Percentiles rank a stretch among this genome's conserved stretches.
These are phyloP conservation scores for Eucriotettix oculatus DNA, from an alignment of 2,888 invertebrate species.

Conservation along the genomic window DNA sequence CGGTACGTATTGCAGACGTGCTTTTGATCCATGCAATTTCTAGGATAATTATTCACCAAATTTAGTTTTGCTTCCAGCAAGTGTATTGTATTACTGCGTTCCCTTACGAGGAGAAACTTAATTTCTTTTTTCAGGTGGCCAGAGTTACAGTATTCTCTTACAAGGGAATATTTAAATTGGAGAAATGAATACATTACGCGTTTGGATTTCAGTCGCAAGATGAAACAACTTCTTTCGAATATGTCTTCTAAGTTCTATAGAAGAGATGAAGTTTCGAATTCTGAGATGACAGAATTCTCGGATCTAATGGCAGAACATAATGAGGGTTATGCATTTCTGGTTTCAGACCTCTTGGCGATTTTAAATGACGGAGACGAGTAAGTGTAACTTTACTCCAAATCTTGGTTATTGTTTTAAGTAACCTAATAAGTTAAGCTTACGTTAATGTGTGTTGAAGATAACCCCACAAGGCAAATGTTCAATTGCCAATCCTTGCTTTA, in stretches of 20 bases:
- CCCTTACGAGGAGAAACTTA: neutral
- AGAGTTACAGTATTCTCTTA: conserved; percentile 21
- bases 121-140: conserved; percentile 25
- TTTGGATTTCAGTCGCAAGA: conserved; percentile 20
- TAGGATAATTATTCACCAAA: neutral
- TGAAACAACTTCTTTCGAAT: conserved; percentile 23
- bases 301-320: conserved; percentile 24
- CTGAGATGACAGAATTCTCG: conserved; percentile 28
- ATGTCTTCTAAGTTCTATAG: conserved; percentile 31
- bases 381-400: conserved; percentile 11
- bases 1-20: conserved; percentile 20
- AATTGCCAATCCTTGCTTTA: neutral
- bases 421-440: neutral
- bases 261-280: conserved; percentile 28
- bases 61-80: neutral
- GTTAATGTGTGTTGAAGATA: neutral
- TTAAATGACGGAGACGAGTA: conserved; percentile 18
- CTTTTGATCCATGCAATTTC: too few species aligned
- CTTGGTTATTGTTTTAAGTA: neutral
- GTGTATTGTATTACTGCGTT: neutral
- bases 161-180: conserved; percentile 22
- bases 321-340: conserved; percentile 28
- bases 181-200: conserved; percentile 24
- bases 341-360: conserved; percentile 25
- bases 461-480: neutral